Percentiles rank a stretch among this genome's conserved stretches.
phyloP scores from a whole-genome alignment of 2,888 invertebrate genomes.

The Drosophila cracens region DNA sequence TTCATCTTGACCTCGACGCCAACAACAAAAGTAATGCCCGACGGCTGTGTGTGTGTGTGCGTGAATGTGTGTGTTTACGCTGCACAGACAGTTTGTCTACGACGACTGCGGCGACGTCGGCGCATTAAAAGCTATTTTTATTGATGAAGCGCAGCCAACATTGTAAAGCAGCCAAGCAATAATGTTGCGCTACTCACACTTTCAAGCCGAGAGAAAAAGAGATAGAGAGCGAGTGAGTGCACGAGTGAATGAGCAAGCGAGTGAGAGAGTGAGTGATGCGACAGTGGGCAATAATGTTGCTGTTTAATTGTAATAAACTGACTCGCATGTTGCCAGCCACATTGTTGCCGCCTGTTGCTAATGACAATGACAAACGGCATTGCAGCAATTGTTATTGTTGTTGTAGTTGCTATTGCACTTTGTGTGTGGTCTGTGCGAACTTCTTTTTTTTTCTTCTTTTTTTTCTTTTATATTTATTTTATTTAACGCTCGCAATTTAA shows the following conservation, averaged over 20 bases:
- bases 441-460: background rate
- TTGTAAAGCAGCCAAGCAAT: constrained; percentile 37
- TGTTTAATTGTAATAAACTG: constrained; percentile 8
- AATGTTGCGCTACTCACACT: constrained; percentile 26
- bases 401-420: constrained; percentile 24
- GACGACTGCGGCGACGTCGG: constrained; percentile 59
- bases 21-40: constrained; percentile 26
- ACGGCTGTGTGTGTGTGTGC: constrained; percentile 26
- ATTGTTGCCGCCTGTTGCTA: constrained; percentile 39
- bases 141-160: constrained; percentile 71
- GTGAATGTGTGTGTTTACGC: constrained; percentile 12
- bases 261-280: background rate
- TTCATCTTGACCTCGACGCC: constrained; percentile 76
- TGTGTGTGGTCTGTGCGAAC: constrained; percentile 54
- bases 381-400: constrained; percentile 62
- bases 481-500: constrained; percentile 63
- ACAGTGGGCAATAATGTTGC: constrained; percentile 17
- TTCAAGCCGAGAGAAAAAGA: background rate
- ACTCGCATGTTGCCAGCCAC: constrained; percentile 50
- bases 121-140: constrained; percentile 75
- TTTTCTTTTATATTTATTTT: constrained; percentile 35
- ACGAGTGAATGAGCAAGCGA: background rate
- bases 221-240: background rate
- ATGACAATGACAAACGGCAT: constrained; percentile 69
- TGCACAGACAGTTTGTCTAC: constrained; percentile 72